Evolutionary conservation across 2,113 vertebrate genomes (phyloP), one percentile per base, ranked within the genome.

Genomic region (Stegostoma tigrinum): DNA sequence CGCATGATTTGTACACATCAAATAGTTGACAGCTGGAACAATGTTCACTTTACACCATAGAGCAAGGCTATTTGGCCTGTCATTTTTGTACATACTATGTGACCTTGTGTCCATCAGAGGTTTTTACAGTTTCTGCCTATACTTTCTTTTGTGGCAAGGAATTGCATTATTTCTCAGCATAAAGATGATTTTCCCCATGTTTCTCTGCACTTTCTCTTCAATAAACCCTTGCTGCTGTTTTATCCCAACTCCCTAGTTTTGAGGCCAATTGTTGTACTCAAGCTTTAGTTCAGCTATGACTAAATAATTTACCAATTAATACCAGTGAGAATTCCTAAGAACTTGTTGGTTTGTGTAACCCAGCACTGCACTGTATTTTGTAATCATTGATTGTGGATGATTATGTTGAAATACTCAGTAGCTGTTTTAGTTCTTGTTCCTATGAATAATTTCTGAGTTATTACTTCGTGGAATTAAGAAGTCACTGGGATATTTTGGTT

Each of bases 391-490:
- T 66, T 67, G 64, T 4, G 93, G n/a, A 70, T 10, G 42, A 48
- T 72, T 45, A 48, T 8, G 15, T 14, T 68, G 91, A 27, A 5
- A 1, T 95, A 27, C 45, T 95, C 24, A 72, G 67, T 27, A 48
- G 93, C 42, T 95, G 70, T 68, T 45, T 94, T 45, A 94, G 66
- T 94, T 23, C 5, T 93, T 38, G 14, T 1, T 68, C 8, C 3
- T 10, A 94, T 94, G 93, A 94, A 94, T 94, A 67, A 70, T 48
- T 30, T 30, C 45, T 72, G 94, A 75, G 68, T 52, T 72, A 55
- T 38, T 72, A 70, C 42, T 34, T 95, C 89, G 38, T 48, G 68
- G 24, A 42, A 14, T 48, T 45, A 48, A 19, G 42, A 52, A 89
- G 75, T 14, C 15, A 52, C 19, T 95, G 68, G 42, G 94, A 95